These are phyloP conservation scores for Acipenser oxyrinchus DNA, from an alignment of 2,797 vertebrate genomes.

Conservation along the genomic window DNA sequence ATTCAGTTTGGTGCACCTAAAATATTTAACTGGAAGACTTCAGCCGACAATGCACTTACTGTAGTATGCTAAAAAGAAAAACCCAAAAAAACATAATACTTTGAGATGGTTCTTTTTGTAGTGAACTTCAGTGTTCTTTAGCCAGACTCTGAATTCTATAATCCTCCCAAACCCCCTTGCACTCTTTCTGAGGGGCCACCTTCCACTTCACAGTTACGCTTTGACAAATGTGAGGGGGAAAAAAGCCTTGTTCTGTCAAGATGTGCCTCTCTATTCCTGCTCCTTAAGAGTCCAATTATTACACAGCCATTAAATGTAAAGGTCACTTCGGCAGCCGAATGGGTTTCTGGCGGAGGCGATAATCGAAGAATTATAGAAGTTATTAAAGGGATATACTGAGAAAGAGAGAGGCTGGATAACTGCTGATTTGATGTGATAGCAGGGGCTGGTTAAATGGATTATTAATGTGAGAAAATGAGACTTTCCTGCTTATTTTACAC, in stretches of 20 bases:
- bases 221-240: not conserved
- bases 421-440: conserved; percentile 27
- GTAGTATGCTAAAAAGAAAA: not conserved
- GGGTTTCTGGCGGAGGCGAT: conserved; percentile 40
- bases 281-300: conserved; percentile 37
- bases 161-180: not conserved
- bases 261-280: conserved; percentile 17
- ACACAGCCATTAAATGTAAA: conserved; percentile 38
- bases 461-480: conserved; percentile 21
- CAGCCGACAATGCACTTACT: no score
- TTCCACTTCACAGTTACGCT: not conserved
- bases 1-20: no score
- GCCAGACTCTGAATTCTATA: not conserved
- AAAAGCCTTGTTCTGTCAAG: conserved; percentile 15
- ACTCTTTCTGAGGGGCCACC: not conserved
- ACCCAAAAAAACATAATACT: conserved; percentile 5
- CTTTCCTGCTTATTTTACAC: conserved; percentile 22
- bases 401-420: conserved; percentile 19
- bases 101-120: conserved; percentile 7
- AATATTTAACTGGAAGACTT: no score
- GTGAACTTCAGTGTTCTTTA: conserved; percentile 11
- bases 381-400: conserved; percentile 37
- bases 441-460: conserved; percentile 19
- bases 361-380: conserved; percentile 43
- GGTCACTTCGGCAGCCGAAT: conserved; percentile 39